Conservation (phyloP, 2,888 invertebrate species). For the Philonicus albiceps region DNA sequence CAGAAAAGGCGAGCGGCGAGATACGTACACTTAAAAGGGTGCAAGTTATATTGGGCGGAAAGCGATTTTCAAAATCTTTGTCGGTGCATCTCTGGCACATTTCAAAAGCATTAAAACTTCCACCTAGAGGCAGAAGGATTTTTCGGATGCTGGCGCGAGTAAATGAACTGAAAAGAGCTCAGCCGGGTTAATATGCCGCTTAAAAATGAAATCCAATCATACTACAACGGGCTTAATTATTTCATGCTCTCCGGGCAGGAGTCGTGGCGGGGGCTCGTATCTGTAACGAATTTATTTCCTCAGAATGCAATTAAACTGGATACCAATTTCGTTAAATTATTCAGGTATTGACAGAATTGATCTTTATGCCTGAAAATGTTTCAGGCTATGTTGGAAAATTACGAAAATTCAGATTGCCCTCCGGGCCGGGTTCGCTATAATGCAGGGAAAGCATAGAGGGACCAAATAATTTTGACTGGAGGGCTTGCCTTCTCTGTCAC, state of each 20-base stretch:
- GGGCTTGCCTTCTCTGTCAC: neutral
- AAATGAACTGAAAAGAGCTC: neutral
- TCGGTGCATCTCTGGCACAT: neutral
- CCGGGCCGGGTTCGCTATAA: neutral
- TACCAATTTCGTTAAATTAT: neutral
- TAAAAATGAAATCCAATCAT: neutral
- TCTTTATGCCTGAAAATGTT: neutral
- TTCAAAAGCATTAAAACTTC: neutral
- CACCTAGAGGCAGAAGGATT: neutral
- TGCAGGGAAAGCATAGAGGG: neutral
- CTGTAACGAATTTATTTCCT: neutral
- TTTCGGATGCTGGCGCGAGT: neutral
- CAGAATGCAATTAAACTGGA: neutral
- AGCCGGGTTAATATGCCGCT: neutral
- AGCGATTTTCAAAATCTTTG: neutral
- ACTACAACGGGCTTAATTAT: neutral
- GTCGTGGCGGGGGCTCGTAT: neutral
- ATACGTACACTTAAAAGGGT: neutral
- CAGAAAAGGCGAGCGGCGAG: neutral
- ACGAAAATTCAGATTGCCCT: neutral
- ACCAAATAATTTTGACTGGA: neutral
- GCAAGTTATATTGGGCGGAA: neutral
- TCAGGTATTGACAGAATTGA: neutral
- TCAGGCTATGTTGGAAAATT: neutral
- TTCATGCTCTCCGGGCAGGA: neutral